Conservation (phyloP, 2,888 invertebrate species). For the Trichogramma evanescens region DNA sequence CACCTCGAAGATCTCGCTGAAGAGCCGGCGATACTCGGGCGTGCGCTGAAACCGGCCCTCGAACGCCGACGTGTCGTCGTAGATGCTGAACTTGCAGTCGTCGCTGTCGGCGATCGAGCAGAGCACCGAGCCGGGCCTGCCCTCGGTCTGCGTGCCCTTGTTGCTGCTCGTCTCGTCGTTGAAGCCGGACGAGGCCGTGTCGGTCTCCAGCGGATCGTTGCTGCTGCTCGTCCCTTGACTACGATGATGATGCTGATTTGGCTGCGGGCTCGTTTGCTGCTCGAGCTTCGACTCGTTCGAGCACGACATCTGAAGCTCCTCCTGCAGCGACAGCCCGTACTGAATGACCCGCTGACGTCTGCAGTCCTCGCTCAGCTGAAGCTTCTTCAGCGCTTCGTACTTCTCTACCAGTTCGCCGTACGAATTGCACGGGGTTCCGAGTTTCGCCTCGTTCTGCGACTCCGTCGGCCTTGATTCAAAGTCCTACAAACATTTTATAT, state of each 20-base stretch:
- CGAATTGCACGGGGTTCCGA: conserved; percentile 51
- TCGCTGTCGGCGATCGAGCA: conserved; percentile 81
- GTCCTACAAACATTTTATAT: too few relatives aligned
- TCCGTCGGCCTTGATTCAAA: too few relatives aligned
- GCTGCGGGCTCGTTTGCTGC: conserved; percentile 6
- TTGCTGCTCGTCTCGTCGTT: conserved; percentile 74
- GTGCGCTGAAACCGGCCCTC: conserved; percentile 76
- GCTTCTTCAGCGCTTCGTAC: conserved; percentile 74
- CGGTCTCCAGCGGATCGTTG: conserved; percentile 62
- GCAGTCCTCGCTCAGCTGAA: conserved; percentile 57
- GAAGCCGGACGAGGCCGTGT: conserved; percentile 78
- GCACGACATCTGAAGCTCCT: conserved; percentile 69
- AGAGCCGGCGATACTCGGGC: conserved; percentile 73
- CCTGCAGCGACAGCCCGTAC: conserved; percentile 54
- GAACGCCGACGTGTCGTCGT: conserved; percentile 68
- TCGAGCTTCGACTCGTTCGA: conserved; percentile 47
- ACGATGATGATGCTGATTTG: background rate
- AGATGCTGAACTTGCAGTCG: conserved; percentile 79
- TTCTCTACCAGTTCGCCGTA: conserved; percentile 78
- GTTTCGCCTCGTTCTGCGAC: too few relatives aligned
- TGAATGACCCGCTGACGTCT: conserved; percentile 25
- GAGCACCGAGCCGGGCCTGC: conserved; percentile 70
- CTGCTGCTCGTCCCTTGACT: background rate
- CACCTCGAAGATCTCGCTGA: conserved; percentile 77
- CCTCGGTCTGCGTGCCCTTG: conserved; percentile 76